A percentile compares a stretch with the other conserved stretches of the same genome.
Conservation (phyloP, 1,140 invertebrate genomes). For the Drosophila tropicalis region DNA sequence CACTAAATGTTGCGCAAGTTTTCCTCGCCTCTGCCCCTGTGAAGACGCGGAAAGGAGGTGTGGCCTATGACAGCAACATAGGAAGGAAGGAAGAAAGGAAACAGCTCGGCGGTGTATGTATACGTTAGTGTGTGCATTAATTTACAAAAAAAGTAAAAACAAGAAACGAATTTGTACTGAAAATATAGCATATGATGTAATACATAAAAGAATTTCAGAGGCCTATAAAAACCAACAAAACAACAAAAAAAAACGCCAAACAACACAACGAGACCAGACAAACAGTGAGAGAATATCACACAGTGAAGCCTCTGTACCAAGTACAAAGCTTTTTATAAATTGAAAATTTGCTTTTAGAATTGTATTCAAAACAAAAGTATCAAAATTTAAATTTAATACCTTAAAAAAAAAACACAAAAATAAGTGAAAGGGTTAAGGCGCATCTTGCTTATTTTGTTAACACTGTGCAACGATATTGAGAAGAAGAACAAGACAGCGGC, state of each 20-base stretch:
- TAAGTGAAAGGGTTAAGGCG: too few relatives aligned
- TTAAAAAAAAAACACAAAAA: too few relatives aligned
- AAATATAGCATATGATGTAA: conserved; percentile 43
- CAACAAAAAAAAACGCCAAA: conserved; percentile 14
- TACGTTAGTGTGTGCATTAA: background rate
- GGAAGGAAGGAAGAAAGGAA: background rate
- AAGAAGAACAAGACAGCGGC: background rate
- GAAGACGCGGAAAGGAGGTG: too few relatives aligned
- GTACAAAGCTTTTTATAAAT: too few relatives aligned
- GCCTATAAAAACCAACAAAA: conserved; percentile 38
- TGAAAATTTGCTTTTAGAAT: too few relatives aligned
- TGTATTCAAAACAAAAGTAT: too few relatives aligned
- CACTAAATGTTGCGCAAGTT: conserved; percentile 69
- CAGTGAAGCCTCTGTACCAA: background rate
- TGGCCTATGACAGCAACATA: background rate
- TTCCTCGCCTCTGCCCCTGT: background rate
- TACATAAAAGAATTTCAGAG: conserved; percentile 42
- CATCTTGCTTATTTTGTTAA: background rate
- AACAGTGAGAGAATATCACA: background rate
- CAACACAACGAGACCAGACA: conserved; percentile 8
- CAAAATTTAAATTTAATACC: too few relatives aligned
- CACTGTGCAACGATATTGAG: background rate
- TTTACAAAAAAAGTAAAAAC: conserved; percentile 19
- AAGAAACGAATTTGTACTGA: conserved; percentile 7
- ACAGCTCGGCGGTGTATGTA: background rate